Evolutionary conservation across 2,888 invertebrate species (phyloP).

Genomic region (Acleris sparsana): DNA sequence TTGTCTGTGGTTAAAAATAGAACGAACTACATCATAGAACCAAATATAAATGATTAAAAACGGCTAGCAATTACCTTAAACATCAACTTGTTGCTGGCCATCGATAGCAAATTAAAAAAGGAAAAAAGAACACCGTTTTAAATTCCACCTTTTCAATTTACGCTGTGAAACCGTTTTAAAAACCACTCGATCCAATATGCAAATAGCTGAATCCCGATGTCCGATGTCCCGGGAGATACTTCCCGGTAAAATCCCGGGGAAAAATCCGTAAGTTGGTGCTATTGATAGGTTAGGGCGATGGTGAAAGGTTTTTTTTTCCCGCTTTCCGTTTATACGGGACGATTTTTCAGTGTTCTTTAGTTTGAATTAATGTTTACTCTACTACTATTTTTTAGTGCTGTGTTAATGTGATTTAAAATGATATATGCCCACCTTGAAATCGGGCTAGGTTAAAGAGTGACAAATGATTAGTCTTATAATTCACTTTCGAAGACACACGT

Average conservation of each 20-base stretch:
- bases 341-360: slow-evolving; percentile 47
- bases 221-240: slow-evolving; percentile 53
- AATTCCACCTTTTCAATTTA: slow-evolving; percentile 58
- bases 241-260: slow-evolving; percentile 41
- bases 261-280: slow-evolving; percentile 55
- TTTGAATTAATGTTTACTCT: slow-evolving; percentile 20
- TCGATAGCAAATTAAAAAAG: slow-evolving; percentile 17
- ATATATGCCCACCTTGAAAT: too few species aligned
- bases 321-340: slow-evolving; percentile 48
- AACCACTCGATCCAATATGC: slow-evolving; percentile 69
- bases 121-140: slow-evolving; percentile 24
- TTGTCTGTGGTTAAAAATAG: too few species aligned
- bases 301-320: slow-evolving; percentile 59
- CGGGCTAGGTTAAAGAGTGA: too few species aligned
- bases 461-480: too few species aligned
- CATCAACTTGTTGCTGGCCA: slow-evolving; percentile 23
- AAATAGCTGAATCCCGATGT: slow-evolving; percentile 65
- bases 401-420: too few species aligned
- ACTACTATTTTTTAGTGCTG: neutral
- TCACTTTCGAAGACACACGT: too few species aligned
- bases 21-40: too few species aligned
- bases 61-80: neutral
- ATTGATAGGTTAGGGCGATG: slow-evolving; percentile 71
- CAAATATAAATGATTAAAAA: neutral
- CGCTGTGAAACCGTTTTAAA: slow-evolving; percentile 53